Evolutionary conservation across 2,888 invertebrate species (phyloP).

Genomic region (Altica lythri): DNA sequence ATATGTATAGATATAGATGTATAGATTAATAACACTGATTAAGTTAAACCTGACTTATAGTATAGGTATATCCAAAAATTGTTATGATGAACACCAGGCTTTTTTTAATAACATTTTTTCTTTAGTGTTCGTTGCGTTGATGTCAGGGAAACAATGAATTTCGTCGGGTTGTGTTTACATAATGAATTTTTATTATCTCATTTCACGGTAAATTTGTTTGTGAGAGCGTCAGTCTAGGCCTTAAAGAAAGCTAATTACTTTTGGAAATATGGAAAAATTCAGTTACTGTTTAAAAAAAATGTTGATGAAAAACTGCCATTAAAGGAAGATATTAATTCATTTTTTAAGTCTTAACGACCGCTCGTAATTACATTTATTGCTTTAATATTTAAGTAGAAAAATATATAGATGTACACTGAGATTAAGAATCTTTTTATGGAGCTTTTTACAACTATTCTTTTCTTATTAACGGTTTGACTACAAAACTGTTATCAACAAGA

Average conservation of each 20-base stretch:
- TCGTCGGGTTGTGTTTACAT: slow-evolving; percentile 12
- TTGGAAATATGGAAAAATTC: slow-evolving; percentile 6
- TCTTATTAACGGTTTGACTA: too few species aligned
- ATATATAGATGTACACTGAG: too few species aligned
- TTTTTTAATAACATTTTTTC: slow-evolving; percentile 1
- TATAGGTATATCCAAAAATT: not conserved
- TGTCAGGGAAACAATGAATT: slow-evolving; percentile 10
- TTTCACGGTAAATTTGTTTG: slow-evolving; percentile 17
- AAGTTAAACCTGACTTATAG: too few species aligned
- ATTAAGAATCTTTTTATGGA: too few species aligned
- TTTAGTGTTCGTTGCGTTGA: slow-evolving; percentile 2
- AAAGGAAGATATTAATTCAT: not conserved
- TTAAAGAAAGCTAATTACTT: slow-evolving; percentile 14
- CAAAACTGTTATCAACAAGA: too few species aligned
- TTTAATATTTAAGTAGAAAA: too few species aligned
- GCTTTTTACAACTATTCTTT: too few species aligned
- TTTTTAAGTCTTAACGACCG: too few species aligned
- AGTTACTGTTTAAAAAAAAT: not conserved
- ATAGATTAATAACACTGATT: too few species aligned
- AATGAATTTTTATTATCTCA: slow-evolving; percentile 23
- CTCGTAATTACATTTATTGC: too few species aligned
- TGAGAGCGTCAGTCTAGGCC: not conserved
- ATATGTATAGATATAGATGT: too few species aligned
- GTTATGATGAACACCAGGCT: not conserved
- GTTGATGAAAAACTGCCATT: slow-evolving; percentile 3